phyloP scores from a whole-genome alignment of 2,113 vertebrate genomes.

The Otolemur garnettii region DNA sequence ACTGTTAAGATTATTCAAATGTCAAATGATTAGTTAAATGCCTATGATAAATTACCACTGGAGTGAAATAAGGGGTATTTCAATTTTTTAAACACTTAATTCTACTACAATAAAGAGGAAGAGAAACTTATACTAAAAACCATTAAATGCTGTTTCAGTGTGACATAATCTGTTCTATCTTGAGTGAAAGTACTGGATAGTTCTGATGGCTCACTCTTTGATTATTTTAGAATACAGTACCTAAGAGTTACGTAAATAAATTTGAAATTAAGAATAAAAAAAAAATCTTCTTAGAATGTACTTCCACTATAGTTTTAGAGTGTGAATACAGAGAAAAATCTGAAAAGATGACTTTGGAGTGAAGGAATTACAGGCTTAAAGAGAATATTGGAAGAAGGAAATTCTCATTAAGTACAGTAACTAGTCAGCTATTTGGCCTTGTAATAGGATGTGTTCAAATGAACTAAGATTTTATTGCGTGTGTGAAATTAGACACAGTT shows the following conservation, averaged over 20 bases:
- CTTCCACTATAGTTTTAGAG: not conserved
- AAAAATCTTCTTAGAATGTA: not conserved
- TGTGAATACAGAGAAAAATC: not conserved
- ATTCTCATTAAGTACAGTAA: not conserved
- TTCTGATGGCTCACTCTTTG: not conserved
- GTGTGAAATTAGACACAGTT: not conserved
- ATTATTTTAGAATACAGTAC: not conserved
- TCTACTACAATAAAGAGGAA: not conserved
- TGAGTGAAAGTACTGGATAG: not conserved
- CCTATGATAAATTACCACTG: not conserved
- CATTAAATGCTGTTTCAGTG: not conserved
- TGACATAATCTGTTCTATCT: not conserved
- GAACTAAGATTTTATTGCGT: not conserved
- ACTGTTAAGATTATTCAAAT: not conserved
- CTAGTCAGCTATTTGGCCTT: not conserved
- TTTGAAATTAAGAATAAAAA: not conserved
- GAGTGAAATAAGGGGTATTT: not conserved
- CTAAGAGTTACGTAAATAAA: not conserved
- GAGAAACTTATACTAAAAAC: not conserved
- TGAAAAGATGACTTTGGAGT: not conserved
- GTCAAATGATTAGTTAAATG: not conserved
- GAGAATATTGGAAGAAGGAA: not conserved
- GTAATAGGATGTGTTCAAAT: not conserved
- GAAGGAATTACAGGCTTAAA: not conserved
- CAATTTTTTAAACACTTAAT: not conserved